Base-by-base conservation (phyloP, 2,888 invertebrate species). In the Melanophora roralis region DNA sequence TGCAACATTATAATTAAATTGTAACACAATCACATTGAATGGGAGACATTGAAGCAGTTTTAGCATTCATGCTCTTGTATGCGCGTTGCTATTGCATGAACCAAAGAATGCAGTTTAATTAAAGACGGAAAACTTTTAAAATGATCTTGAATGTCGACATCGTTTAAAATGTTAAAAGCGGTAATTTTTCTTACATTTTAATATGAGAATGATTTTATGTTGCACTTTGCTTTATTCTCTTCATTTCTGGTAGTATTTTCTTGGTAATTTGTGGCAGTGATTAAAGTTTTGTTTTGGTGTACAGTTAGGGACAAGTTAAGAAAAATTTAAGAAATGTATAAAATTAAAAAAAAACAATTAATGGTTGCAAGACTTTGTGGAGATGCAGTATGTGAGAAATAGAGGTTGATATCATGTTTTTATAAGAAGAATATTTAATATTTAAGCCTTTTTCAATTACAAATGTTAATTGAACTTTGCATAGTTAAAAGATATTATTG, bases 1-100 rank as follows among this genome's bases (percentile, higher is more conserved):
- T 64, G 47, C 55, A 68, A 75, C 76, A 59, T 27, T 73, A 73
- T 80, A 80, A 80, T 80, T 76, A 72, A 80, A 76, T 76, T 80
- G 80, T 80, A 72, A 64, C 72, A 73, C 27, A 73, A 76, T 73
- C 68, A 68, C 57, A 72, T 47, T 12, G 45, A 65, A 11, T 68
- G 7, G 6, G n/a, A 49, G 49, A 23, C 12, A 23, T 49, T 49
- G 5, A 23, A 23, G 38, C 21, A n/a, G 11, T n/a, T n/a, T n/a
- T 19, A 19, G 16, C 47, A 36, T n/a, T 53, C 1, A 27, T 38
- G 19, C 27, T 32, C 11, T 7, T 51, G 19, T 71, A 32, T 57
- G 4, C 38, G 19, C 47, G 38, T n/a, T 21, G 34, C 38, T 51
- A 32, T 47, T 73, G 73, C 32, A 47, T 49, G 19, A 32, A 32